Conservation (phyloP, 1,140 invertebrate genomes). For the Drosophila orosa region DNA sequence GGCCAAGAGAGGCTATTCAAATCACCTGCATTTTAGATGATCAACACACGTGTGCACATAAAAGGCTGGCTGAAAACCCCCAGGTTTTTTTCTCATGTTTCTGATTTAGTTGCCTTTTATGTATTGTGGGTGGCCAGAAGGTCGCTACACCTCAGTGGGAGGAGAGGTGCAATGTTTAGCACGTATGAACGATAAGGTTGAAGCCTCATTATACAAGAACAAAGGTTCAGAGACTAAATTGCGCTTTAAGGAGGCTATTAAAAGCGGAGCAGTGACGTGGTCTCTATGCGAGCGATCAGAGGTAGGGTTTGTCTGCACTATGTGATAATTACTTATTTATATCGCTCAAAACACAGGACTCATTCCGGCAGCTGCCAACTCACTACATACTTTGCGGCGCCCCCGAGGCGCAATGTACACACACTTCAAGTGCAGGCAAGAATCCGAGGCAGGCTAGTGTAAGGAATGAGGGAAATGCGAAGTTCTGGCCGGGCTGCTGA, state of each 20-base stretch:
- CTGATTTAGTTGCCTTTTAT: background rate
- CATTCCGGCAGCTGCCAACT: slow-evolving; percentile 24
- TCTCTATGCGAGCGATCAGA: slow-evolving; percentile 1
- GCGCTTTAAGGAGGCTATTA: slow-evolving; percentile 53
- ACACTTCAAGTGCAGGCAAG: slow-evolving; percentile 15
- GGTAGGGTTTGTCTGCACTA: slow-evolving; percentile 41
- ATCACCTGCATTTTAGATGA: slow-evolving; percentile 24
- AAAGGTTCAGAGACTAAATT: slow-evolving; percentile 47
- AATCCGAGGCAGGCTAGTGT: slow-evolving; percentile 11
- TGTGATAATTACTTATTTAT: slow-evolving; percentile 69
- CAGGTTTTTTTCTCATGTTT: slow-evolving; percentile 11
- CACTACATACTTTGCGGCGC: slow-evolving; percentile 35
- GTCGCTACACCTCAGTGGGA: slow-evolving; percentile 15
- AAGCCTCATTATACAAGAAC: slow-evolving; percentile 50
- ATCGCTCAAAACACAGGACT: slow-evolving; percentile 47
- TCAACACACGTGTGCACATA: slow-evolving; percentile 27
- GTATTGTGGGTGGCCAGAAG: slow-evolving; percentile 12
- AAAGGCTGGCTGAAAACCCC: slow-evolving; percentile 5
- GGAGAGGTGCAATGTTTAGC: slow-evolving; percentile 15
- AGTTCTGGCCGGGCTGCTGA: background rate
- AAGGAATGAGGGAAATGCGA: background rate
- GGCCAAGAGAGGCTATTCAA: slow-evolving; percentile 20
- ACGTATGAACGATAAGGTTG: slow-evolving; percentile 12
- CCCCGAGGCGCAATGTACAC: slow-evolving; percentile 20
- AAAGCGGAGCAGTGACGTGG: slow-evolving; percentile 18